Conservation (phyloP, 2,113 vertebrate genomes). For the Lota lota region DNA sequence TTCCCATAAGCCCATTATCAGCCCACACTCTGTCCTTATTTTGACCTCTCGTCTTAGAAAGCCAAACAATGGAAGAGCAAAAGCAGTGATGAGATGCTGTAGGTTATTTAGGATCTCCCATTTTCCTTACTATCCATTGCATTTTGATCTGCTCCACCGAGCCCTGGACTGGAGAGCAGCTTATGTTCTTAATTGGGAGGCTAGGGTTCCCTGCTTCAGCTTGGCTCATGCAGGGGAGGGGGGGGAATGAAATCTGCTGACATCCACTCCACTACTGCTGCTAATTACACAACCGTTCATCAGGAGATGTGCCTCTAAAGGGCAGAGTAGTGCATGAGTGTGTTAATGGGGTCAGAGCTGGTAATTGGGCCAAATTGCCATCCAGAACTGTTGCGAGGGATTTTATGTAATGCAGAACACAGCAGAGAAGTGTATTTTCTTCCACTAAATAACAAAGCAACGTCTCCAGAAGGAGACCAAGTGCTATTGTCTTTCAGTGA, state of each 20-base stretch:
- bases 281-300: constrained; percentile 51
- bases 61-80: too few species aligned
- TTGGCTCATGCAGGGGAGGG: constrained; percentile 18
- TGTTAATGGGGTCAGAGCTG: constrained; percentile 35
- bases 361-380: constrained; percentile 38
- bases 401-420: neutral
- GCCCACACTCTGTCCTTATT: too few species aligned
- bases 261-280: constrained; percentile 32
- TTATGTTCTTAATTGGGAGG: constrained; percentile 62
- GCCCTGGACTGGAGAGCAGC: constrained; percentile 20
- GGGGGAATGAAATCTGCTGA: constrained; percentile 30
- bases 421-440: neutral
- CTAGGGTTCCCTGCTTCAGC: constrained; percentile 21
- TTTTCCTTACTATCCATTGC: neutral
- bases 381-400: constrained; percentile 12
- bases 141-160: neutral
- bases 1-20: too few species aligned
- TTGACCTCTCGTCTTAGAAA: too few species aligned
- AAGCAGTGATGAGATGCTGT: too few species aligned
- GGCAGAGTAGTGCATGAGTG: constrained; percentile 39
- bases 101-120: too few species aligned
- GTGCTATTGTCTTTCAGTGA: too few species aligned
- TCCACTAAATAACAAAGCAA: neutral
- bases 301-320: constrained; percentile 29
- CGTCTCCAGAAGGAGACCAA: neutral